A percentile compares a stretch with the other conserved stretches of the same genome.
Conservation (phyloP, 2,888 invertebrate genomes). For the Incurvaria masculella region DNA sequence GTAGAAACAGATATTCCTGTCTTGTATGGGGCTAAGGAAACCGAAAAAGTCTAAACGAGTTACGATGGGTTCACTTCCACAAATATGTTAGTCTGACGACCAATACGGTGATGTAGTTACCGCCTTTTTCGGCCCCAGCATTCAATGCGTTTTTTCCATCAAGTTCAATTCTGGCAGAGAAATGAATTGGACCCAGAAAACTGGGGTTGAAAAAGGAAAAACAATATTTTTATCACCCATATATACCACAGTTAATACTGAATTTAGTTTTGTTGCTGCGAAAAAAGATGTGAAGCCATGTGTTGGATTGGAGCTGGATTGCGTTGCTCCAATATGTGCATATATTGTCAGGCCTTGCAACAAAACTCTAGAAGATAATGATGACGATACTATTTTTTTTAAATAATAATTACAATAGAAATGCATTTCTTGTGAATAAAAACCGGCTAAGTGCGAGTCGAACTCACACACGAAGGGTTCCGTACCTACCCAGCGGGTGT, state of each 20-base stretch:
- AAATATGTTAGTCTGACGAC: conserved; percentile 9
- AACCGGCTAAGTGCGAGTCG: too few species aligned
- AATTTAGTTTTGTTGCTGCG: background rate
- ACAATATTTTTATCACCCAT: conserved; percentile 5
- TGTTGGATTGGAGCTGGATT: background rate
- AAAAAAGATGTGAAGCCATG: background rate
- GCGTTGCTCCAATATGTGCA: background rate
- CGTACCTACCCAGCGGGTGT: too few species aligned
- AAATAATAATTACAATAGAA: background rate
- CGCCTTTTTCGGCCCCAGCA: conserved; percentile 8
- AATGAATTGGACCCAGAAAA: conserved; percentile 3
- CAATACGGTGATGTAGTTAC: conserved; percentile 11
- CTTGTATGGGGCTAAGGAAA: conserved; percentile 4
- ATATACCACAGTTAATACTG: background rate
- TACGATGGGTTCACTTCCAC: conserved; percentile 9
- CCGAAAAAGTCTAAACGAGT: background rate
- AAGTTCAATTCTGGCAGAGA: conserved; percentile 3
- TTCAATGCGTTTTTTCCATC: conserved; percentile 4
- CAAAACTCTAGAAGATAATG: background rate
- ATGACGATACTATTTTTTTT: background rate
- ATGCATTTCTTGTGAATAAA: too few species aligned
- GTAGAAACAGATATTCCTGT: conserved; percentile 4
- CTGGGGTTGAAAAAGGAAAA: conserved; percentile 3
- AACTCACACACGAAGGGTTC: too few species aligned
- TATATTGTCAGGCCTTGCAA: background rate